Percentiles rank a stretch among this genome's conserved stretches.
Conservation (phyloP, 2,797 vertebrate genomes). For the Sciurus carolinensis region DNA sequence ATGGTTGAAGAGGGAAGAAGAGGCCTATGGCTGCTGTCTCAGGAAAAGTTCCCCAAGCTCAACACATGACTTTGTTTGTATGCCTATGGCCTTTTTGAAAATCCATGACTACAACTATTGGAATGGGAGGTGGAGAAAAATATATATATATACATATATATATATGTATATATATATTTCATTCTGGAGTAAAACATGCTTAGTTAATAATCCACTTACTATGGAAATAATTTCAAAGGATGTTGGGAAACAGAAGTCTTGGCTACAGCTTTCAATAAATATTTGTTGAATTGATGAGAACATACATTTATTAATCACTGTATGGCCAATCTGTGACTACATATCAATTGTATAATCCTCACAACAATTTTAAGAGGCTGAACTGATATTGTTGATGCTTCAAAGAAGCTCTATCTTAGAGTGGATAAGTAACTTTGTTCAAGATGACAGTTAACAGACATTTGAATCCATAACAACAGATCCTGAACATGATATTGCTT, state of each 20-base stretch:
- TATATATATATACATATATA: too few relatives aligned
- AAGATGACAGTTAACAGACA: not conserved
- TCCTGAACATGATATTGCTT: not conserved
- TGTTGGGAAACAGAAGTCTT: not conserved
- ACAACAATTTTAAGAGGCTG: not conserved
- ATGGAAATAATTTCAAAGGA: not conserved
- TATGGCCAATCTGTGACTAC: not conserved
- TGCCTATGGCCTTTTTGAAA: not conserved
- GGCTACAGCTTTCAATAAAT: not conserved
- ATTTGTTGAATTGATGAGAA: not conserved
- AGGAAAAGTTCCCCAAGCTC: not conserved
- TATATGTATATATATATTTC: not conserved
- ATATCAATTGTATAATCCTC: not conserved
- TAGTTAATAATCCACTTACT: not conserved
- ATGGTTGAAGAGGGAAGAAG: not conserved
- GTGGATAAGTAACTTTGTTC: not conserved
- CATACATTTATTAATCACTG: not conserved
- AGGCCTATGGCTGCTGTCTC: too few relatives aligned
- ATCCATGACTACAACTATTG: not conserved
- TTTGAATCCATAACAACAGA: not conserved
- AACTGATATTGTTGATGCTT: not conserved
- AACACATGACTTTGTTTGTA: not conserved
- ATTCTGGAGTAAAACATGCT: not conserved
- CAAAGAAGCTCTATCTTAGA: not conserved
- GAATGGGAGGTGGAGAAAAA: not conserved